Percentiles rank a stretch among this genome's conserved stretches.
phyloP scores from a whole-genome alignment of 2,797 vertebrate genomes.

The Rachycentron canadum region DNA sequence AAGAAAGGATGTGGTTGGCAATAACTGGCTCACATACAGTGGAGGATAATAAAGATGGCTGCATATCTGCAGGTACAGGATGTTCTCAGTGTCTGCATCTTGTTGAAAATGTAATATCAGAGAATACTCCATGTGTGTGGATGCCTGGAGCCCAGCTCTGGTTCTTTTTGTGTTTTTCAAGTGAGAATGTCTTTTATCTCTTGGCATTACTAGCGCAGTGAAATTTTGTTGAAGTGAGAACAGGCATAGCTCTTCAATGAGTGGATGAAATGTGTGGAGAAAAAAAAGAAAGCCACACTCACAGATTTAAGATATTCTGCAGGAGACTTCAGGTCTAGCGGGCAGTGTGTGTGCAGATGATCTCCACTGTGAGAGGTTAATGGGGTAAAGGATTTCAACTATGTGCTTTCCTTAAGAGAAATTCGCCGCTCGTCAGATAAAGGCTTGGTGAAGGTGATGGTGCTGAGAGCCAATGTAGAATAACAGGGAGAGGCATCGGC shows the following conservation, averaged over 20 bases:
- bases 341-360: constrained; percentile 1
- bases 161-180: constrained; percentile 41
- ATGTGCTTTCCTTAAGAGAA: constrained; percentile 39
- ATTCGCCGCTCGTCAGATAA: constrained; percentile 30
- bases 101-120: constrained; percentile 51
- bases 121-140: constrained; percentile 17
- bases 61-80: constrained; percentile 35
- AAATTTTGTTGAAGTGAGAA: constrained; percentile 30
- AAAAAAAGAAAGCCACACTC: background rate
- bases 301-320: constrained; percentile 15
- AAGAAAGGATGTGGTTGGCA: constrained; percentile 19
- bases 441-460: constrained; percentile 18
- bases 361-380: constrained; percentile 56
- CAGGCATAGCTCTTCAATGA: background rate
- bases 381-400: constrained; percentile 55
- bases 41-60: constrained; percentile 27
- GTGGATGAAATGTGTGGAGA: constrained; percentile 10
- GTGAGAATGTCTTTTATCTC: constrained; percentile 45
- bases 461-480: constrained; percentile 25
- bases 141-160: constrained; percentile 25
- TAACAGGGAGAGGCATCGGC: background rate
- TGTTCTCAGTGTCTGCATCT: constrained; percentile 42
- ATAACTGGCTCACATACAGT: constrained; percentile 11
- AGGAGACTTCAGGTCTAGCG: constrained; percentile 3
- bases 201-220: constrained; percentile 4